Percentiles rank a stretch among this genome's conserved stretches.
These are phyloP conservation scores for Cylloceria caligata DNA, from an alignment of 2,888 invertebrate genomes.

Conservation along the genomic window DNA sequence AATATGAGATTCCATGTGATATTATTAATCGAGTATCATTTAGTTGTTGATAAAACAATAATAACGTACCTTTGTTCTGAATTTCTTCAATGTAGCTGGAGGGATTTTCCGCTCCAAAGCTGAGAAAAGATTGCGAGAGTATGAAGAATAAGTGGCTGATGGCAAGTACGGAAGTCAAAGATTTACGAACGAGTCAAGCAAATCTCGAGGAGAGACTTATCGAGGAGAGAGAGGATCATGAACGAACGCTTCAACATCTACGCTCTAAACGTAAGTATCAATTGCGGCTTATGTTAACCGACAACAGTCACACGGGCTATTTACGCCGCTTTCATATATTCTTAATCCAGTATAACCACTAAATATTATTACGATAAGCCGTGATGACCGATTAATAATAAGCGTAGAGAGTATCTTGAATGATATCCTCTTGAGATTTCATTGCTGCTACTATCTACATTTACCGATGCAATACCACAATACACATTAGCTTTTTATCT, in stretches of 20 bases:
- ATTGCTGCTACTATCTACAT: too few species aligned
- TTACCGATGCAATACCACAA: too few species aligned
- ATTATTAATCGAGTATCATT: too few species aligned
- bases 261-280: slow-evolving; percentile 78
- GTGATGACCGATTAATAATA: too few species aligned
- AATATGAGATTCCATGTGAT: too few species aligned
- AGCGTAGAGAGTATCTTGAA: too few species aligned
- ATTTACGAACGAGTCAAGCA: slow-evolving; percentile 81
- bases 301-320: background rate
- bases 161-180: slow-evolving; percentile 85
- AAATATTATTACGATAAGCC: too few species aligned
- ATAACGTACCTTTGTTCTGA: slow-evolving; percentile 38
- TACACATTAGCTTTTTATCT: too few species aligned
- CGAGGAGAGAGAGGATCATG: slow-evolving; percentile 82
- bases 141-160: slow-evolving; percentile 85
- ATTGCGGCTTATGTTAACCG: slow-evolving; percentile 41
- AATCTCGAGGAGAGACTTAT: slow-evolving; percentile 82
- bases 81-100: slow-evolving; percentile 85
- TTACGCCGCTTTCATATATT: background rate
- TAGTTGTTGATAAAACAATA: too few species aligned
- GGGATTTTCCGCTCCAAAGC: slow-evolving; percentile 87
- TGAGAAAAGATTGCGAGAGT: slow-evolving; percentile 85
- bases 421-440: too few species aligned
- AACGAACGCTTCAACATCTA: slow-evolving; percentile 76
- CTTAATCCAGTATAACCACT: too few species aligned